phyloP scores from a whole-genome alignment of 2,797 vertebrate species.

The Labeo calbasu region DNA sequence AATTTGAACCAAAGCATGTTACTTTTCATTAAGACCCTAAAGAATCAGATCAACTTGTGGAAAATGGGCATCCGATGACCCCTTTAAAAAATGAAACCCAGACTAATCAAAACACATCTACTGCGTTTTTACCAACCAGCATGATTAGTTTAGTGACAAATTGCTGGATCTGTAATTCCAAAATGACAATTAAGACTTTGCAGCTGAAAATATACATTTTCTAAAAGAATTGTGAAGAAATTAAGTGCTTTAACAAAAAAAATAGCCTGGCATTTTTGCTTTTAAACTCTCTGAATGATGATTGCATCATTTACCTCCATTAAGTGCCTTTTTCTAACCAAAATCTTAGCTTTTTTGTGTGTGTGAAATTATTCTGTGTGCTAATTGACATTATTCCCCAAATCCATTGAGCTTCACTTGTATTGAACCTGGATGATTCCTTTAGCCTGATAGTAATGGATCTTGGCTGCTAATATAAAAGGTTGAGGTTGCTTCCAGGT shows the following conservation, averaged over 20 bases:
- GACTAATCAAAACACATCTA: neutral
- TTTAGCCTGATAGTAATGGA: constrained; percentile 14
- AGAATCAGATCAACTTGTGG: too few relatives aligned
- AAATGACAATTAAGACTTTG: neutral
- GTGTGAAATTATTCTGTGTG: neutral
- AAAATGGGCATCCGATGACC: too few relatives aligned
- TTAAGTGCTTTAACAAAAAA: neutral
- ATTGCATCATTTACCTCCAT: neutral
- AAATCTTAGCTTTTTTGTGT: neutral
- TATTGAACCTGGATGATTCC: neutral
- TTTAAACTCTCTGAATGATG: neutral
- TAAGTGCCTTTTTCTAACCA: neutral
- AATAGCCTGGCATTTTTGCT: neutral
- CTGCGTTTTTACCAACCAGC: neutral
- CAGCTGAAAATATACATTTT: neutral
- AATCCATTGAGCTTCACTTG: neutral
- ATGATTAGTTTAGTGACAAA: neutral
- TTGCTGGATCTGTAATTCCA: neutral
- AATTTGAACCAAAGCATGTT: too few relatives aligned
- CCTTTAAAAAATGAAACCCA: neutral
- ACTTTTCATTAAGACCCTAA: too few relatives aligned
- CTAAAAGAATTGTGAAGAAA: neutral
- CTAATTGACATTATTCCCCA: neutral
- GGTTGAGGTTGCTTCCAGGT: constrained; percentile 6
- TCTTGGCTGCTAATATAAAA: constrained; percentile 2